phyloP scores from a whole-genome alignment of 2,113 vertebrate species.

The Ranitomeya imitator region DNA sequence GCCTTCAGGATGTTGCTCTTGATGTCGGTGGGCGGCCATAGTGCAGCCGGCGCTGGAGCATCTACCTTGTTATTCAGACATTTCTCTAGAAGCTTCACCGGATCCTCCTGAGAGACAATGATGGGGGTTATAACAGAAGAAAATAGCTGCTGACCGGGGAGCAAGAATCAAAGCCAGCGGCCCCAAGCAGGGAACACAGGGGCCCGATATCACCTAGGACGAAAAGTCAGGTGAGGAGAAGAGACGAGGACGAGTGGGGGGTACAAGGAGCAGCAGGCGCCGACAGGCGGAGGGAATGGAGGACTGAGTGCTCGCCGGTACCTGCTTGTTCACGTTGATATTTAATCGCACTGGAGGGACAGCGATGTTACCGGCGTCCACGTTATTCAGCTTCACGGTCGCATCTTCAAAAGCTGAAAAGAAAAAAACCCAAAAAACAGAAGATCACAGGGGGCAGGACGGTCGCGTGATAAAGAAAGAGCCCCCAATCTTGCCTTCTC shows the following conservation, averaged over 20 bases:
- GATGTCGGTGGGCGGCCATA: slow-evolving; percentile 78
- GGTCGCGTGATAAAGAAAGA: too few relatives aligned
- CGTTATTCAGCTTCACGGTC: slow-evolving; percentile 82
- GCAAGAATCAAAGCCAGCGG: not conserved
- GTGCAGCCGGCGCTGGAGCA: slow-evolving; percentile 69
- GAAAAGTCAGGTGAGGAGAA: too few relatives aligned
- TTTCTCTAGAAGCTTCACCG: slow-evolving; percentile 88
- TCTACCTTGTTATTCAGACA: slow-evolving; percentile 82
- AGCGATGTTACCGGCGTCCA: slow-evolving; percentile 73
- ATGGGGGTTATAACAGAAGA: not conserved
- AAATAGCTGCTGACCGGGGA: not conserved
- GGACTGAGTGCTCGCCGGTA: slow-evolving; percentile 57
- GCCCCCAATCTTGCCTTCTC: too few relatives aligned
- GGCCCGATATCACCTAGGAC: too few relatives aligned
- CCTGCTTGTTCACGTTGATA: slow-evolving; percentile 83
- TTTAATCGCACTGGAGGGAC: slow-evolving; percentile 64
- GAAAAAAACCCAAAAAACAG: not conserved
- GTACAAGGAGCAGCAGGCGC: not conserved
- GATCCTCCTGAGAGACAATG: slow-evolving; percentile 76
- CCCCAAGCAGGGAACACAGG: too few relatives aligned
- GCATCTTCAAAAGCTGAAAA: slow-evolving; percentile 70
- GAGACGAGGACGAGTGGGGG: slow-evolving; percentile 18
- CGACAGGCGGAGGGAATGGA: not conserved
- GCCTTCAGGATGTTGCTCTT: slow-evolving; percentile 96
- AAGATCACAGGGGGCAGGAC: not conserved